Evolutionary conservation across 2,888 invertebrate genomes (phyloP), one percentile per base, ranked within the genome.

Genomic region (Chrysolina americana): DNA sequence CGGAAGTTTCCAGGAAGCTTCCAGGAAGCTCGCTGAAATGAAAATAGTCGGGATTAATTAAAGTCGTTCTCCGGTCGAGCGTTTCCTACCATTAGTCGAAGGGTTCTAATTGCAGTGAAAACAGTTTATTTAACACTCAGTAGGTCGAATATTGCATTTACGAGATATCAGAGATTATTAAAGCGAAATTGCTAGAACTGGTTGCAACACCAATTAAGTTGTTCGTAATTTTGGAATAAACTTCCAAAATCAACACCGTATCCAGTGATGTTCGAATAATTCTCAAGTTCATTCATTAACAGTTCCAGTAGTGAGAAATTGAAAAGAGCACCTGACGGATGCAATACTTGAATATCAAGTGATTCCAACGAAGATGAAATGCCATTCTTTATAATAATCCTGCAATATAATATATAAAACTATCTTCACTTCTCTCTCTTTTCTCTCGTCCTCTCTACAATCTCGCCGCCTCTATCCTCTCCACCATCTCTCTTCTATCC

Each of bases 21-120:
- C n/a, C 59, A 59, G 36, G 59, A 36, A 59, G 8, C 59, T 36
- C 36, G 9, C 36, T 5, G n/a, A 28, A 36, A 59, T n/a, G 59
- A 59, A 59, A 59, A 59, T 36, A 36, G 36, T 59, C 59, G 36
- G 59, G 28, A 59, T 59, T 59, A 59, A 59, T 59, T 59, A 59
- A 59, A 59, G 28, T 59, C 36, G 28, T 59, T 59, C n/a, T 15
- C 36, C 59, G 36, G 59, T 50, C 50, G 50, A 50, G 50, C 23
- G 59, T 59, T 59, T 59, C 23, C 59, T n/a, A 3, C 59, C 59
- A 59, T 59, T 59, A 59, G 28, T 59, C 15, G 28, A 36, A 59
- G 59, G 15, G 28, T 28, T 28, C 59, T 59, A 59, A 59, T 59
- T 59, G 59, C 28, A 36, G 28, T 36, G 59, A 59, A 28, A 59